These are phyloP conservation scores for Dermolepida albohirtum DNA, from an alignment of 2,888 invertebrate species.

Conservation along the genomic window DNA sequence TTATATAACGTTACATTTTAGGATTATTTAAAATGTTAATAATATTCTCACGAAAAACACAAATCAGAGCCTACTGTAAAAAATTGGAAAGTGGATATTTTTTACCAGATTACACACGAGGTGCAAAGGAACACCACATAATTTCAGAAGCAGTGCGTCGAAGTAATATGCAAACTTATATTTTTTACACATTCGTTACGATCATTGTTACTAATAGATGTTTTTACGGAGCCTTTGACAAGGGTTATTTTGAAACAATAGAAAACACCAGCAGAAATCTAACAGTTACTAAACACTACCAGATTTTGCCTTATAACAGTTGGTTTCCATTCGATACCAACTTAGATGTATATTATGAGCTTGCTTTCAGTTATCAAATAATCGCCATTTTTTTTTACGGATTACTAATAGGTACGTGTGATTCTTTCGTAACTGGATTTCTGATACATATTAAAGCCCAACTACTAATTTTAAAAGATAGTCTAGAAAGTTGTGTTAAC, in stretches of 20 bases:
- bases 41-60: conserved; percentile 37
- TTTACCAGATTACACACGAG: conserved; percentile 41
- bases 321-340: conserved; percentile 46
- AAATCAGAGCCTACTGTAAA: conserved; percentile 30
- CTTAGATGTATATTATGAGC: conserved; percentile 40
- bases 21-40: conserved; percentile 42
- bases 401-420: conserved; percentile 43
- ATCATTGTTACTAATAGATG: conserved; percentile 39
- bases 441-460: conserved; percentile 46
- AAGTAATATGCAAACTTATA: conserved; percentile 38
- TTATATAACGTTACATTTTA: conserved; percentile 27
- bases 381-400: conserved; percentile 40
- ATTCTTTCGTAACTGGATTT: conserved; percentile 44
- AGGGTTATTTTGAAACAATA: conserved; percentile 13
- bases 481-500: conserved; percentile 39
- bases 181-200: conserved; percentile 42
- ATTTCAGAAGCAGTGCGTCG: conserved; percentile 35
- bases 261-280: conserved; percentile 1
- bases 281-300: conserved; percentile 12
- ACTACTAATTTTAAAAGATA: conserved; percentile 44
- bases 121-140: conserved; percentile 41
- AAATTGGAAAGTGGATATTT: conserved; percentile 40
- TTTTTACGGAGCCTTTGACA: conserved; percentile 40
- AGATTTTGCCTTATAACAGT: conserved; percentile 43
- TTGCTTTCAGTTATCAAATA: conserved; percentile 43